These are phyloP conservation scores for Scortum barcoo DNA, from an alignment of 2,113 vertebrate species.

Conservation along the genomic window DNA sequence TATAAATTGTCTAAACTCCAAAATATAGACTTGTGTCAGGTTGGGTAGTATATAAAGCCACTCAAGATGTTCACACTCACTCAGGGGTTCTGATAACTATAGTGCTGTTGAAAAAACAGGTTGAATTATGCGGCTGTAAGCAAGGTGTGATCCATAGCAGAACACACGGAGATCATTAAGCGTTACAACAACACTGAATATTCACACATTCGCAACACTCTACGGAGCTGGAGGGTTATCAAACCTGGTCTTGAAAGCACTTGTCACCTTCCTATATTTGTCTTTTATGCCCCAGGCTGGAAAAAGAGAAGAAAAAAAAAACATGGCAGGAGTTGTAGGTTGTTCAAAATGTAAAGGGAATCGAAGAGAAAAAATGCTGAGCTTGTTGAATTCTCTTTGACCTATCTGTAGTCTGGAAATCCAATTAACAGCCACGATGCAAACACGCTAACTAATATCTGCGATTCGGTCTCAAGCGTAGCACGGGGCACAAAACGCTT, in stretches of 20 bases:
- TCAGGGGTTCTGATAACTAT: conserved; percentile 50
- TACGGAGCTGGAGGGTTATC: conserved; percentile 39
- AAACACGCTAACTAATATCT: background rate
- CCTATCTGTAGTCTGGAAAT: background rate
- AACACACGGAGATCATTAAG: conserved; percentile 71
- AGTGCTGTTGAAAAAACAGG: conserved; percentile 48
- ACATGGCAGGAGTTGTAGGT: background rate
- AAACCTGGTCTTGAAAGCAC: conserved; percentile 41
- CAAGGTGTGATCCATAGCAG: conserved; percentile 56
- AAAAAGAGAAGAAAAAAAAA: background rate
- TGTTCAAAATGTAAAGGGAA: background rate
- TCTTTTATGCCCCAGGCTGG: conserved; percentile 4
- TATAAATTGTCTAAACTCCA: conserved; percentile 16
- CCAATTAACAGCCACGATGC: background rate
- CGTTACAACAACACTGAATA: conserved; percentile 47
- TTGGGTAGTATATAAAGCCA: conserved; percentile 46
- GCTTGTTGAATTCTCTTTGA: background rate
- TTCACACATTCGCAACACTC: conserved; percentile 63
- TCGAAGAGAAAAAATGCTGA: background rate
- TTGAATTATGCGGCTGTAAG: conserved; percentile 40
- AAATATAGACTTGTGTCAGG: conserved; percentile 31
- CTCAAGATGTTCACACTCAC: conserved; percentile 71
- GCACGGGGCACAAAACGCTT: background rate
- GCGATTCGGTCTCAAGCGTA: background rate
- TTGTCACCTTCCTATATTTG: conserved; percentile 56